Evolutionary conservation across 2,888 invertebrate species (phyloP), one percentile per base, ranked within the genome.

Genomic region (Cyrtodaria siliqua): DNA sequence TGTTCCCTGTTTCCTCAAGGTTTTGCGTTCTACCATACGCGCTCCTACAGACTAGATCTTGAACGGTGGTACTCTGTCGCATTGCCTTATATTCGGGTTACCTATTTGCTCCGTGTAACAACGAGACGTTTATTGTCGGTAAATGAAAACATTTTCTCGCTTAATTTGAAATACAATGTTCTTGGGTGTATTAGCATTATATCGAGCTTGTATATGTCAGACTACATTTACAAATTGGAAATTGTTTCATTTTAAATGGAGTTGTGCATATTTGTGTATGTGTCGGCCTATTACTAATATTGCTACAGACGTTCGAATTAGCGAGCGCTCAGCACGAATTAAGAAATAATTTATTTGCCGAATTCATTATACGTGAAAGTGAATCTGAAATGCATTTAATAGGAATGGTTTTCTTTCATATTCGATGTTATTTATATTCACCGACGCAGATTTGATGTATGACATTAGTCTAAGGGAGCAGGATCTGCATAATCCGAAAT

Each of bases 301-400:
- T 74, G 68, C 33, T 60, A 71, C 62, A 63, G 79, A 75, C 79
- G 57, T 49, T 24, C 56, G 40, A 74, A 79, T 79, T 79, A 74
- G 79, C 49, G 27, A 24, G 26, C 62, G 40, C 67, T 79, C 79
- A 56, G 29, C 33, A 40, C 33, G 47, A 67, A 79, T 79, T 74
- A 79, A 55, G 74, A 57, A 55, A 59, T 71, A 71, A 67, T 79
- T 74, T 67, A 74, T 67, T 74, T 61, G 33, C 33, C 33, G 33
- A 33, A 33, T 33, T 33, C 33, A 33, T 33, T 33, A 33, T 12
- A 33, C 33, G 33, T 33, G 33, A 33, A 33, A 33, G 33, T 33
- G 33, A 33, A 33, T 33, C 33, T 33, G 33, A 33, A 33, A 4
- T 8, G 33, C 33, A 33, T 33, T 33, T 33, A 33, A 33, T 33